phyloP scores from a whole-genome alignment of 2,797 vertebrate species.

The Ficedula albicollis region DNA sequence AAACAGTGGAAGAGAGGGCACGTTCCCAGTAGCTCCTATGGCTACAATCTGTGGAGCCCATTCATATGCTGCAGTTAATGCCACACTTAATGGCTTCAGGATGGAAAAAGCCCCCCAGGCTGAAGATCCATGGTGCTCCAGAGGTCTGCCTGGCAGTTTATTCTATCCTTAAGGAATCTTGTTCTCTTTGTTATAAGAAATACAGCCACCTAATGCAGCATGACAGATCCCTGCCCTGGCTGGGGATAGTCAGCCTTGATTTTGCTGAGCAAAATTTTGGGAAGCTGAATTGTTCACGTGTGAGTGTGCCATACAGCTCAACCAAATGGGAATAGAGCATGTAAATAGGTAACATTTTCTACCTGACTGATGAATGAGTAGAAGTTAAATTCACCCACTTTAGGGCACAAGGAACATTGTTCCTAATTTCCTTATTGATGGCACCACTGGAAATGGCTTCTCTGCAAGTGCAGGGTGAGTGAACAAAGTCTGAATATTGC shows the following conservation, averaged over 20 bases:
- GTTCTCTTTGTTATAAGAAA: constrained; percentile 35
- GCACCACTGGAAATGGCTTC: neutral
- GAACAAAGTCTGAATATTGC: neutral
- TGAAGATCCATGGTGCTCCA: constrained; percentile 40
- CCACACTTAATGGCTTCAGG: constrained; percentile 30
- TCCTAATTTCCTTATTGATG: neutral
- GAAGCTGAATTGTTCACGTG: neutral
- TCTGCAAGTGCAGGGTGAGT: neutral
- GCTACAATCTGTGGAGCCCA: constrained; percentile 29
- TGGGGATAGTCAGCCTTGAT: neutral
- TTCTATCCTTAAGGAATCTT: constrained; percentile 26
- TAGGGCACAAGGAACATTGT: neutral
- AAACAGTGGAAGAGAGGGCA: constrained; percentile 8
- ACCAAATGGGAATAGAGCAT: neutral
- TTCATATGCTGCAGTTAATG: constrained; percentile 48
- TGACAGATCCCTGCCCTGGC: neutral
- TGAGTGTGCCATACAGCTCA: neutral
- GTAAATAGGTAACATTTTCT: neutral
- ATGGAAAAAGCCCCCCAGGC: neutral
- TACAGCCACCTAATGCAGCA: neutral
- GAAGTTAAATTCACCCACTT: neutral
- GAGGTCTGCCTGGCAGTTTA: constrained; percentile 37
- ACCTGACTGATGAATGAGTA: neutral
- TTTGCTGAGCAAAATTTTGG: neutral
- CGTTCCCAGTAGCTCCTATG: neutral